A percentile compares a stretch with the other conserved stretches of the same genome.
phyloP scores from a whole-genome alignment of 2,113 vertebrate genomes.

The Trichechus manatus region DNA sequence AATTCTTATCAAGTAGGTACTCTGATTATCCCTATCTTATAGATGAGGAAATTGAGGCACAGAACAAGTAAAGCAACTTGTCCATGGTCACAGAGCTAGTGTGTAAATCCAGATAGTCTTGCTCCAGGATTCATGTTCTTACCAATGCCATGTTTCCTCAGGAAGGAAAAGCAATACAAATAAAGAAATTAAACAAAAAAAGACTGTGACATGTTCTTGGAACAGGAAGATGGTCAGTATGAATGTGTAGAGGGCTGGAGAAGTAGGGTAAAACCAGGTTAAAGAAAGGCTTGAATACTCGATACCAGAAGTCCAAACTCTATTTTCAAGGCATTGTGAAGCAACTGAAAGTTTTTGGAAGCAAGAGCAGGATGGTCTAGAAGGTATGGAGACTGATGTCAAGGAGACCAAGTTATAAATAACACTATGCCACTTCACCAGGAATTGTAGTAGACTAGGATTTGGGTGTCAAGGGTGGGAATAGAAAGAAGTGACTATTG shows the following conservation, averaged over 20 bases:
- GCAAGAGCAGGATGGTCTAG: not conserved
- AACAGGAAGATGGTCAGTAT: not conserved
- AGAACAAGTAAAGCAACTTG: not conserved
- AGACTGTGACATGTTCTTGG: not conserved
- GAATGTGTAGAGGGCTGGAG: not conserved
- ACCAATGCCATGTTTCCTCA: not conserved
- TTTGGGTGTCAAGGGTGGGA: not conserved
- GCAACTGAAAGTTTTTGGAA: not conserved
- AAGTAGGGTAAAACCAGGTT: not conserved
- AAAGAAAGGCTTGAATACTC: constrained; percentile 6
- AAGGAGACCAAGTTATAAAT: not conserved
- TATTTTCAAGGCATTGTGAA: constrained; percentile 32
- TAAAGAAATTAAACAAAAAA: constrained; percentile 1
- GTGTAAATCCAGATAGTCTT: not conserved
- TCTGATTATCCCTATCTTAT: not conserved
- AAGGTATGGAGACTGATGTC: not conserved
- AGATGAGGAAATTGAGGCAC: not conserved
- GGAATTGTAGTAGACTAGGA: not conserved
- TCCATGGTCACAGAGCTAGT: not conserved
- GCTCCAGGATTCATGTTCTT: constrained; percentile 15
- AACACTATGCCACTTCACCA: not conserved
- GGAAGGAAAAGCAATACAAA: constrained; percentile 5
- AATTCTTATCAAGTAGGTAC: not conserved
- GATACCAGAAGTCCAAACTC: not conserved
- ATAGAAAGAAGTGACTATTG: not conserved